Evolutionary conservation across 2,797 vertebrate species (phyloP).

Genomic region (Calcarius lapponicus): DNA sequence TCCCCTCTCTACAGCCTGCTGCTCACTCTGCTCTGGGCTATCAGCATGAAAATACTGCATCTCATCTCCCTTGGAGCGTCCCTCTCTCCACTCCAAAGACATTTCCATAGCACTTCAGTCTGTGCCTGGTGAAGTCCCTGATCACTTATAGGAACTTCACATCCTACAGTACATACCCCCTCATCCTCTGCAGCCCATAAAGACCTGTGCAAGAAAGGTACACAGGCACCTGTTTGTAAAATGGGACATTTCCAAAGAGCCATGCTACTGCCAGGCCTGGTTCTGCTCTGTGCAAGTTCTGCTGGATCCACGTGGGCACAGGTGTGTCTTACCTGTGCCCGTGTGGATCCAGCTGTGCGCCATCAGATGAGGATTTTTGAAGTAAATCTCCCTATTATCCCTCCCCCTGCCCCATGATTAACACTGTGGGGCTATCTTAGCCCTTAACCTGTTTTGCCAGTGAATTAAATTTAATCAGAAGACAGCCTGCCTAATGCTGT

Average conservation of each 20-base stretch:
- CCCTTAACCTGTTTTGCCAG: background rate
- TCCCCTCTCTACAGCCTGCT: background rate
- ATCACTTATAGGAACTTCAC: background rate
- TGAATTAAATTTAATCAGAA: background rate
- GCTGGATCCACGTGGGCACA: accelerated
- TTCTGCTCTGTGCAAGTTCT: background rate
- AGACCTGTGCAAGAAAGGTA: background rate
- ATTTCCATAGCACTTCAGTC: background rate
- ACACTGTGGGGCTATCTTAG: background rate
- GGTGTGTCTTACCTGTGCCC: background rate
- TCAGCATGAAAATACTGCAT: background rate
- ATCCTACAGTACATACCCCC: background rate
- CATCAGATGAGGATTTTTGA: background rate
- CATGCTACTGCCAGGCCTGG: background rate
- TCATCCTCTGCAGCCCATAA: background rate
- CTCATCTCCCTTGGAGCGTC: background rate
- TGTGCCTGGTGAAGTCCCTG: background rate
- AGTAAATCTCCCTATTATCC: background rate
- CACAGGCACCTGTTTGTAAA: background rate
- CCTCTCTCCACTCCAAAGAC: background rate
- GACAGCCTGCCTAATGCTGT: background rate
- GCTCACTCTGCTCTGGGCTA: background rate
- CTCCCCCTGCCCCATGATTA: background rate
- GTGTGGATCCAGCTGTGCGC: background rate
- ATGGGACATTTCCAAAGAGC: background rate